Base-by-base conservation (phyloP, 2,797 vertebrate species). In the Pelodytes ibericus region DNA sequence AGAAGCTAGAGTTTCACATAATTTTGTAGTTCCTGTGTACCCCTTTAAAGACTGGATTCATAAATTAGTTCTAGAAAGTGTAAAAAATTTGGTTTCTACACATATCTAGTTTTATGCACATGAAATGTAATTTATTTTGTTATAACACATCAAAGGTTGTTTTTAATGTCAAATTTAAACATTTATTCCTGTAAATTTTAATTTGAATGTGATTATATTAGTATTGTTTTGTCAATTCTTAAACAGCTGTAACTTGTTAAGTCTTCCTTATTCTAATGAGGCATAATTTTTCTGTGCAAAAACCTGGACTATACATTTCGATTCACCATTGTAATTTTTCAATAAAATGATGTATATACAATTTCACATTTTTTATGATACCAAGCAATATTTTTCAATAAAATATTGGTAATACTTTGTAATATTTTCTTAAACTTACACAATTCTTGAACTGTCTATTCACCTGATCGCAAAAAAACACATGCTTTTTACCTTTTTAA, bases 31-130 rank as follows among this genome's bases (percentile, higher is more conserved):
- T 72, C 51, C 56, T 68, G 81, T 83, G 87, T 88, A 88, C 85
- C 87, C 87, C 87, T 90, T 88, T 89, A 89, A 93, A 91, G 90
- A 88, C 86, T 86, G 86, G 85, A 87, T 83, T 84, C 83, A 77
- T 84, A 81, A 86, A 81, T 87, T 86, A 88, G 81, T 80, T 80
- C 80, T 81, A 33, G 72, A 86, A 83, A 81, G 80, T 81, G 86
- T 86, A 81, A 64, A 84, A 82, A 85, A 86, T 84, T 86, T 89
- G 68, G 81, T 89, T 86, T 87, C 86, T 82, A 84, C 85, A 86
- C 84, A 82, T 79, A 60, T 87, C 81, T 86, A 85, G 75, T 86
- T 87, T 84, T 89, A 81, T 86, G 82, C 86, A 70, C 84, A 77
- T 87, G 80, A 84, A 86, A 79, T 85, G 80, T 87, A 89, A 91